A percentile compares a stretch with the other conserved stretches of the same genome.
These are phyloP conservation scores for Carduelis carduelis DNA, from an alignment of 2,797 vertebrate species.

Conservation along the genomic window DNA sequence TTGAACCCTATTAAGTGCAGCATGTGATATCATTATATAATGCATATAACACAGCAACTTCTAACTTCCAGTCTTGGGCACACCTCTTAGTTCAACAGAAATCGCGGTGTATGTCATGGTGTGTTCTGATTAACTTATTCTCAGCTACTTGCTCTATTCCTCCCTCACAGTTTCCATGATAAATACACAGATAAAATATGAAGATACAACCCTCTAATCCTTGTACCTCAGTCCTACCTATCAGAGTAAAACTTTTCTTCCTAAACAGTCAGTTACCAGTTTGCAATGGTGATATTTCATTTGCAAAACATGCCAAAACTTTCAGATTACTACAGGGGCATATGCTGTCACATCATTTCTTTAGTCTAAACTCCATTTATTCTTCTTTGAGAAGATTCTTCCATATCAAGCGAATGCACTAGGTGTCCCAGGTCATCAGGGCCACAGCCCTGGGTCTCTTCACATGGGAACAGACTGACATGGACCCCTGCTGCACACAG, in stretches of 20 bases:
- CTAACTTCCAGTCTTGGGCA: neutral
- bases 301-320: neutral
- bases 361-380: neutral
- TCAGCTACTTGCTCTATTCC: neutral
- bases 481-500: accelerated
- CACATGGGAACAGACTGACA: neutral
- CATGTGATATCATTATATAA: neutral
- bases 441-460: neutral
- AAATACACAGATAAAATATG: neutral
- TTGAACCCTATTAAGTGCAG: neutral
- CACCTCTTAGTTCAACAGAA: neutral
- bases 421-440: neutral
- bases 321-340: neutral
- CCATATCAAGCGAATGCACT: neutral
- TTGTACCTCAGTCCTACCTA: neutral
- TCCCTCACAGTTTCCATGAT: neutral
- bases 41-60: neutral
- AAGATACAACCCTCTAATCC: neutral
- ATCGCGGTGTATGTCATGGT: accelerated
- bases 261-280: neutral
- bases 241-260: neutral
- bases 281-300: accelerated
- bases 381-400: neutral
- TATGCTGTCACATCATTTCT: neutral
- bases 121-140: neutral